Evolutionary conservation across 1,140 invertebrate genomes (phyloP), one percentile per base, ranked within the genome.

Genomic region (Hesperophylax magnus): DNA sequence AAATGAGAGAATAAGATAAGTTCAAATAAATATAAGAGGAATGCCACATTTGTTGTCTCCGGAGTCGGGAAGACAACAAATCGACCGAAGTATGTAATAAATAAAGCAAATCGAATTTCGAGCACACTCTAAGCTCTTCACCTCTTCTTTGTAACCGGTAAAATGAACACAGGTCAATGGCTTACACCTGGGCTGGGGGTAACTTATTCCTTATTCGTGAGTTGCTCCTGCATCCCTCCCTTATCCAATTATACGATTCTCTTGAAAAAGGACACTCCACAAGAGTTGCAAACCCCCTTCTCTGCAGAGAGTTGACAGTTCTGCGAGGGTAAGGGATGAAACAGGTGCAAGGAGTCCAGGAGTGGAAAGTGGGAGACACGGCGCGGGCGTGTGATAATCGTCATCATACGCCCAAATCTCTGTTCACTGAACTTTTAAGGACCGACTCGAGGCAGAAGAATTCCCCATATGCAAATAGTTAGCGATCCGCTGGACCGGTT

Each of bases 231-330:
- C 75, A 61, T 17, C 31, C 20, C 20, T 47, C 75, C 75, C 75
- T 77, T 63, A 77, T 77, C 75, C 75, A 77, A 77, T 77, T 77
- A 77, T 63, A 61, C 58, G 58, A 65, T 61, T 20, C 75, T 75
- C 72, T 60, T 56, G 72, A 75, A 75, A 75, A 60, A 58, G 72
- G 72, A 75, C 72, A 58, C 72, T 75, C 20, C 54, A 31, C 53
- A 31, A 58, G 27, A 31, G 27, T 17, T 58, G 53, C 22, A 60
- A 58, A 22, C 54, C 54, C 53, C 53, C 24, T 60, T 39, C 54
- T 15, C 2, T 20, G 11, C 18, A 24, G 18, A 31, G 54, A 22
- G 39, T 24, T 58, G 39, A 31, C 54, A 58, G 53, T 17, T 18
- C 56, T 27, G 31, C n/a, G 27, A 31, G 75, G 9, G 56, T 9